A percentile compares a stretch with the other conserved stretches of the same genome.
Conservation (phyloP, 2,888 invertebrate species). For the Leptogaster cylindrica region DNA sequence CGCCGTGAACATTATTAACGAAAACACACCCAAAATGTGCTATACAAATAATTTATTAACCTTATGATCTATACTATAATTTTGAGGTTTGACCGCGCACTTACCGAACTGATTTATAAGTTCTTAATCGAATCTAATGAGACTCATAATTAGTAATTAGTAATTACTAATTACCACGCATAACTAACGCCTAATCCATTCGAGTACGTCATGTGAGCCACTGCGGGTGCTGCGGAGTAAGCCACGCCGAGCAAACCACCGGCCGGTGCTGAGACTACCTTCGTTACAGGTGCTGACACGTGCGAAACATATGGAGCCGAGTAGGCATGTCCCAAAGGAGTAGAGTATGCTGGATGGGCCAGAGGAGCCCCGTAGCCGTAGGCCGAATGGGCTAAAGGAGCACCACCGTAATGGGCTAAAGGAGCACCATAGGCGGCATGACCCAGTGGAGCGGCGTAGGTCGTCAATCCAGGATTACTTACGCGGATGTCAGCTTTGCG, state of each 20-base stretch:
- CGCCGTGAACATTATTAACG: too few relatives aligned
- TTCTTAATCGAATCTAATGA: too few relatives aligned
- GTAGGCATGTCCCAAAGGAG: conserved; percentile 45
- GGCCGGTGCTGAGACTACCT: conserved; percentile 62
- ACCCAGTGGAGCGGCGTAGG: conserved; percentile 52
- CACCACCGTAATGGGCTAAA: conserved; percentile 49
- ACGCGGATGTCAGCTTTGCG: conserved; percentile 75
- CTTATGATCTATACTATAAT: too few relatives aligned
- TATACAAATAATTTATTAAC: too few relatives aligned
- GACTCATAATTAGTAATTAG: too few relatives aligned
- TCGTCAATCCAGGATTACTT: conserved; percentile 68
- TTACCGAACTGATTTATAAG: too few relatives aligned
- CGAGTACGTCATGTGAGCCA: conserved; percentile 68
- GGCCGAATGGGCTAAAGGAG: conserved; percentile 46
- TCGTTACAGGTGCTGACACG: conserved; percentile 47
- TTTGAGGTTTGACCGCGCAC: too few relatives aligned
- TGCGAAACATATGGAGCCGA: conserved; percentile 47
- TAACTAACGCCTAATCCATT: conserved; percentile 67
- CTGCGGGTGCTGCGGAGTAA: conserved; percentile 68
- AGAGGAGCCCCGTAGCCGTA: conserved; percentile 53
- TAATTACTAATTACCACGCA: too few relatives aligned
- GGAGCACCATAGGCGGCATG: conserved; percentile 57
- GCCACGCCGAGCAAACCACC: conserved; percentile 67
- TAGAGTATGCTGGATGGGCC: conserved; percentile 51
- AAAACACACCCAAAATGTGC: too few relatives aligned